Base-by-base conservation (phyloP, 1,140 invertebrate genomes). In the Sarcophaga bullata region DNA sequence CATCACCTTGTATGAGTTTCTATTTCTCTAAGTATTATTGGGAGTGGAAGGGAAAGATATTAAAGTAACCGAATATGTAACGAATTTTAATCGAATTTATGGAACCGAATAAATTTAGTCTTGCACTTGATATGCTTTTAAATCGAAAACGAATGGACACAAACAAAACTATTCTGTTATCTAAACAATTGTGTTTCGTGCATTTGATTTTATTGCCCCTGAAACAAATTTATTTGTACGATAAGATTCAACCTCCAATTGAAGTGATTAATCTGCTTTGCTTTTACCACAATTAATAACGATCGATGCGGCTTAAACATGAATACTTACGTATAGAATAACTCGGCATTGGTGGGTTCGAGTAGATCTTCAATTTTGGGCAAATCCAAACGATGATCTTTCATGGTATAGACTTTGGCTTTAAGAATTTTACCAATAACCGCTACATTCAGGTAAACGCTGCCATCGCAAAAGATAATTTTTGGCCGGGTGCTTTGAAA, bases 381-480 rank as follows among this genome's bases (percentile, higher is more conserved):
- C 75, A 88, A 84, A 52, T 85, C 84, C 80, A 84, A 9, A 0
- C 87, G 84, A 84, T 88, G 86, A 49, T 86, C 84, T 81, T 88
- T 89, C 46, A 90, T 80, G 1, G 87, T 88, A 73, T 87, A 90
- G 1, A 89, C 84, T 49, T 85, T 84, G 0, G 85, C 83, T 73
- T 88, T 88, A 6, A 88, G 72, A 83, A 87, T 87, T 85, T 85
- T 86, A 48, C 85, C 84, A 47, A 86, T 85, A 3, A 82, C 83
- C 62, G 85, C 87, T 8, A 90, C 17, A 19, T 85, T 80, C 3
- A 85, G 84, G 52, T 88, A 87, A 82, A 85, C 85, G 0, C 72
- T 76, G 11, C 85, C 87, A 82, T 90, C 89, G 62, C 89, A 90
- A 49, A 90, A 90, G 11, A 90, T 87, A 9, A 90, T 72, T 5